These are phyloP conservation scores for Piscicola geometra DNA, from an alignment of 2,888 invertebrate genomes.

Conservation along the genomic window DNA sequence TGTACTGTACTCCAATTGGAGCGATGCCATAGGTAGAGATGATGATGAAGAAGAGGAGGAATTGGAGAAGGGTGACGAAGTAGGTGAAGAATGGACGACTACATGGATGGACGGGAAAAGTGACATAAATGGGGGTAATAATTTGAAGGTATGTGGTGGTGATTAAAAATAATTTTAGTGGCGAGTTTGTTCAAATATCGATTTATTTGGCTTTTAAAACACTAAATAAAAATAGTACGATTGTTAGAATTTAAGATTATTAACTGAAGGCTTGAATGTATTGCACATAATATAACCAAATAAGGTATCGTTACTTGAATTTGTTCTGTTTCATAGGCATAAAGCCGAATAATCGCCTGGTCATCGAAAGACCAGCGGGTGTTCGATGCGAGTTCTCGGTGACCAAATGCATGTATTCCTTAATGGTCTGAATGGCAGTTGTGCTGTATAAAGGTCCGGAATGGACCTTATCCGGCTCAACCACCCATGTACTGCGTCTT, in stretches of 20 bases:
- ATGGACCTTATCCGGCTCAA: background rate
- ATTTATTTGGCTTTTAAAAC: background rate
- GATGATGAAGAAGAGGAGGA: slow-evolving; percentile 81
- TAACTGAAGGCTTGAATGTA: no score
- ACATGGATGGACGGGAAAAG: no score
- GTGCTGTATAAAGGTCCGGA: slow-evolving; percentile 2
- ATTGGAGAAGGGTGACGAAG: slow-evolving; percentile 95
- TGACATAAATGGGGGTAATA: no score
- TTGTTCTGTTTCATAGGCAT: background rate
- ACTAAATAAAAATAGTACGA: background rate
- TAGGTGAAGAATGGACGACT: slow-evolving; percentile 89
- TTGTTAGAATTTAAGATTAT: no score
- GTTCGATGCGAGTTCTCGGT: slow-evolving; percentile 21
- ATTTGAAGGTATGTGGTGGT: no score
- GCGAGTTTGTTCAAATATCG: no score
- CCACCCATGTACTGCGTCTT: background rate
- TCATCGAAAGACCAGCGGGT: background rate
- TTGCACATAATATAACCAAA: no score
- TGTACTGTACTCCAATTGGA: slow-evolving; percentile 80
- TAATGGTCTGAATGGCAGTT: background rate
- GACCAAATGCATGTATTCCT: background rate
- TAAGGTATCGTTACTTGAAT: no score
- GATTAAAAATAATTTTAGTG: no score
- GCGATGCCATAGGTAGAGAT: slow-evolving; percentile 90
- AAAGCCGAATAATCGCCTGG: slow-evolving; percentile 26